phyloP scores from a whole-genome alignment of 2,888 invertebrate genomes.

The Pheosia gnoma region DNA sequence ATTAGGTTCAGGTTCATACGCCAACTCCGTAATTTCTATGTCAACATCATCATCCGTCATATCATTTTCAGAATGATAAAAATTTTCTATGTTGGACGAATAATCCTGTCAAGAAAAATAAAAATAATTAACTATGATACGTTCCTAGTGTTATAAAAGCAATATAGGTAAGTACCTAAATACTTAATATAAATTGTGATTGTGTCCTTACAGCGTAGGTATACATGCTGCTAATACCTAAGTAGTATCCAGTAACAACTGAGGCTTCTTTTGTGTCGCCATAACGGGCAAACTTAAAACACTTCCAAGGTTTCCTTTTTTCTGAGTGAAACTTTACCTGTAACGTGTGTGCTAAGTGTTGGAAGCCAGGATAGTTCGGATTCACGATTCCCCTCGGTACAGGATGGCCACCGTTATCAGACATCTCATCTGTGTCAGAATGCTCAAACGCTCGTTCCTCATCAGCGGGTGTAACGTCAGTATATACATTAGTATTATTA shows the following conservation, averaged over 20 bases:
- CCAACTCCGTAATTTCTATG: constrained; percentile 66
- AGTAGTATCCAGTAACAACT: constrained; percentile 43
- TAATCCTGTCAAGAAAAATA: constrained; percentile 66
- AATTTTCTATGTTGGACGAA: constrained; percentile 75
- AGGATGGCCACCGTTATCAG: constrained; percentile 65
- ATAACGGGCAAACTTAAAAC: constrained; percentile 44
- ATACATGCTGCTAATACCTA: too few relatives aligned
- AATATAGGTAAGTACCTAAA: not conserved
- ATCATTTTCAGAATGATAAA: constrained; percentile 81
- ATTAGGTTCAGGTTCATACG: constrained; percentile 54
- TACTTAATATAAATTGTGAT: not conserved
- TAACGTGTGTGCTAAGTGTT: constrained; percentile 90
- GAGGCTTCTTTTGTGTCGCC: constrained; percentile 52
- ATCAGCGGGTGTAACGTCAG: constrained; percentile 72
- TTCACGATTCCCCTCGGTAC: constrained; percentile 90
- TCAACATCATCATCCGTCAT: constrained; percentile 80
- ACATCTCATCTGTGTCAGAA: constrained; percentile 83
- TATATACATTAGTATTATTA: constrained; percentile 55
- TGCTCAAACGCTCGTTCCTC: constrained; percentile 83
- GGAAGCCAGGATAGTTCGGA: constrained; percentile 93
- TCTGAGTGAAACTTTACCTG: constrained; percentile 65
- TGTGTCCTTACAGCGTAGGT: not conserved
- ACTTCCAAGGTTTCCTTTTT: constrained; percentile 48
- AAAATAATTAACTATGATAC: not conserved
- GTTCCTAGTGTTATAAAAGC: not conserved